phyloP scores from a whole-genome alignment of 2,888 invertebrate genomes.

The Laspeyria flexula region DNA sequence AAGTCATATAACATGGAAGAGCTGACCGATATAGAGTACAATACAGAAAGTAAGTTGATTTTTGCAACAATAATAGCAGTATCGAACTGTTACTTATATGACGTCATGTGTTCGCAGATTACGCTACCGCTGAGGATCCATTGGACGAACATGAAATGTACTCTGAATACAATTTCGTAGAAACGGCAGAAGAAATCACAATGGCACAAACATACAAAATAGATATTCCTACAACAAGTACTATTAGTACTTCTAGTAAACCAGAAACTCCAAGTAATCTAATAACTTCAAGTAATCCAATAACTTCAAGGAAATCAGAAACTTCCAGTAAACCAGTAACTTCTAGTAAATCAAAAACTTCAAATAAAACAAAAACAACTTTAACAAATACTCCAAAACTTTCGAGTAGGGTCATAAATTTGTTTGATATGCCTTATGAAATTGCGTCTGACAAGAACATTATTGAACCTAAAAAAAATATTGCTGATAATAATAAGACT shows the following conservation, averaged over 20 bases:
- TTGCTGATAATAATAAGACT: constrained; percentile 27
- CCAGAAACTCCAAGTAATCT: no score
- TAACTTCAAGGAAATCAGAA: no score
- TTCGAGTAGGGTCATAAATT: not conserved
- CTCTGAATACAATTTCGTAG: constrained; percentile 57
- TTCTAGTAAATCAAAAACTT: no score
- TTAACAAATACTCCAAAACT: not conserved
- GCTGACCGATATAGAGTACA: constrained; percentile 45
- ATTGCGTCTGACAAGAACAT: not conserved
- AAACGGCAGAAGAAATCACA: constrained; percentile 40
- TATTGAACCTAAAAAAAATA: constrained; percentile 11
- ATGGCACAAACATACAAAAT: not conserved
- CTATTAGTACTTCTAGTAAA: no score
- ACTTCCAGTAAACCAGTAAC: no score
- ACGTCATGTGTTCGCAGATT: constrained; percentile 65
- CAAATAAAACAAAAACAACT: no score
- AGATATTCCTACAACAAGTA: not conserved
- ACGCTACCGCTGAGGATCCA: constrained; percentile 34
- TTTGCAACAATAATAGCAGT: constrained; percentile 29
- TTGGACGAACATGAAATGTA: constrained; percentile 54
- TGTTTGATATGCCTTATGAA: constrained; percentile 13
- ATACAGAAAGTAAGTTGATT: constrained; percentile 61
- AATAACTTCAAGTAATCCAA: no score
- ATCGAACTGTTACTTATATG: constrained; percentile 33
- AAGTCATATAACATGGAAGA: constrained; percentile 70